phyloP scores from a whole-genome alignment of 2,888 invertebrate genomes.

The Gasteruption jaculator region DNA sequence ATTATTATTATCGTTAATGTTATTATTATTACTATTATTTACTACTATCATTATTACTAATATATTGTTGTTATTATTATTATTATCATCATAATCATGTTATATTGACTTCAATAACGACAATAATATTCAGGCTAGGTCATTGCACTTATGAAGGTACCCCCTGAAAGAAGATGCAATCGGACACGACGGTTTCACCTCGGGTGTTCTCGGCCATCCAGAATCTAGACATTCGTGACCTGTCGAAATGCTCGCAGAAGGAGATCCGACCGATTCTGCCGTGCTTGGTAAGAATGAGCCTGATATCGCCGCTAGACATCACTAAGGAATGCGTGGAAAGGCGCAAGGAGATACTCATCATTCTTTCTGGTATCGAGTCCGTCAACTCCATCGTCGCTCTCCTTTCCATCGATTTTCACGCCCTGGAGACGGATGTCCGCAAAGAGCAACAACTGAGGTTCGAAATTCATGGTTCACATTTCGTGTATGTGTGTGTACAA shows the following conservation, averaged over 20 bases:
- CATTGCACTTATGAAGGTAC: too few relatives aligned
- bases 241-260: conserved; percentile 68
- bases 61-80: too few relatives aligned
- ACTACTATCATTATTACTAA: too few relatives aligned
- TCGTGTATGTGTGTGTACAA: too few relatives aligned
- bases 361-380: conserved; percentile 85
- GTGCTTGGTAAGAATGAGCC: conserved; percentile 88
- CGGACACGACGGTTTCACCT: conserved; percentile 58
- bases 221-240: conserved; percentile 71
- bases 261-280: conserved; percentile 89
- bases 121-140: too few relatives aligned
- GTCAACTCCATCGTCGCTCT: conserved; percentile 93
- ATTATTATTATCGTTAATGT: too few relatives aligned
- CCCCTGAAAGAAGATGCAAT: too few relatives aligned
- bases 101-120: too few relatives aligned
- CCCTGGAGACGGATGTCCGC: conserved; percentile 85
- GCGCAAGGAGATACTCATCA: conserved; percentile 82
- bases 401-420: conserved; percentile 90
- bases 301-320: conserved; percentile 81
- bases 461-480: too few relatives aligned
- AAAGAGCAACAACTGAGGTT: conserved; percentile 86
- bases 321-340: conserved; percentile 79
- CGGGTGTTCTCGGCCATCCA: conserved; percentile 76
- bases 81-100: too few relatives aligned
- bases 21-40: too few relatives aligned